Evolutionary conservation across 2,888 invertebrate genomes (phyloP).

Genomic region (Coleophora flavipennella): DNA sequence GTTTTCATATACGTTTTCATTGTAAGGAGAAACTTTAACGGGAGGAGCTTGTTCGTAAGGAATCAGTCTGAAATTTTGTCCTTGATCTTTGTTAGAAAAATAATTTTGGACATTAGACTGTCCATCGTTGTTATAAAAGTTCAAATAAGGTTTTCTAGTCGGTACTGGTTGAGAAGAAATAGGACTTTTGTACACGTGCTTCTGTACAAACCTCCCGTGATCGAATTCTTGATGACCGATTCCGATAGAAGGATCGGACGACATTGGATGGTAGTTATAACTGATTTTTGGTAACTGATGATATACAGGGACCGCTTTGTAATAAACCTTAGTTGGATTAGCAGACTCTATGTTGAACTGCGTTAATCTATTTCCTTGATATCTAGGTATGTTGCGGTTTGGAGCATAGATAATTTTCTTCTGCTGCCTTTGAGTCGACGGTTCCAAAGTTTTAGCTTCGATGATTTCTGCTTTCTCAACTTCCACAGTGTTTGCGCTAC

Average conservation of each 20-base stretch:
- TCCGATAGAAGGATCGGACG: conserved; percentile 25
- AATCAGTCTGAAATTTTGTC: conserved; percentile 57
- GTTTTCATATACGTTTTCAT: conserved; percentile 27
- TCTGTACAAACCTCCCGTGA: conserved; percentile 33
- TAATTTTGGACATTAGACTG: conserved; percentile 47
- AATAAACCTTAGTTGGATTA: conserved; percentile 54
- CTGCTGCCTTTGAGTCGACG: conserved; percentile 34
- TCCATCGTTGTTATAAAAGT: conserved; percentile 39
- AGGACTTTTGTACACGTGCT: conserved; percentile 33
- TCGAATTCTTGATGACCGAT: conserved; percentile 28
- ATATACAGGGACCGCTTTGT: conserved; percentile 42
- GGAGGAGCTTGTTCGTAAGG: conserved; percentile 67
- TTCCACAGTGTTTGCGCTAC: conserved; percentile 39
- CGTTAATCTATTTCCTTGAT: conserved; percentile 60
- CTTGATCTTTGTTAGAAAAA: conserved; percentile 42
- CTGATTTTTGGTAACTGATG: conserved; percentile 32
- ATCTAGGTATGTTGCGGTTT: conserved; percentile 55
- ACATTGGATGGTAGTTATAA: conserved; percentile 33
- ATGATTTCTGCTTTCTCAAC: conserved; percentile 58
- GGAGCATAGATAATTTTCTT: conserved; percentile 43
- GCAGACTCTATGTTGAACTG: conserved; percentile 63
- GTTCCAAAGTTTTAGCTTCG: conserved; percentile 34
- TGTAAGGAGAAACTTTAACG: conserved; percentile 27
- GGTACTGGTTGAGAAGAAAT: conserved; percentile 27
- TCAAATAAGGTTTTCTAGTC: conserved; percentile 42